A percentile compares a stretch with the other conserved stretches of the same genome.
These are phyloP conservation scores for Drosophila paranaensis DNA, from an alignment of 2,888 invertebrate genomes.

Conservation along the genomic window DNA sequence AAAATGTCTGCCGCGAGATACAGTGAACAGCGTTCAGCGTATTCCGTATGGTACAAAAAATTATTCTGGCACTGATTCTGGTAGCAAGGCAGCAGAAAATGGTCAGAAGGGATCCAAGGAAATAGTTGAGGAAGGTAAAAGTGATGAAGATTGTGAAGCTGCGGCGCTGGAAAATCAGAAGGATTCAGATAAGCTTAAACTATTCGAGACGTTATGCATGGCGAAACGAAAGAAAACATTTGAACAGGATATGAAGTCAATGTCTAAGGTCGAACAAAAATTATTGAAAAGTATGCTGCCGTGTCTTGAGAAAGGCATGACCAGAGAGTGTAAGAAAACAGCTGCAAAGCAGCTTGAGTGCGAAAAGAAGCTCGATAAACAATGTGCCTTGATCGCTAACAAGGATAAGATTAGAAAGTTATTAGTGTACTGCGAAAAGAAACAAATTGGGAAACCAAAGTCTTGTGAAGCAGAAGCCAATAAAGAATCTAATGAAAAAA, in stretches of 20 bases:
- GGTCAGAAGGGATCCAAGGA: too few relatives aligned
- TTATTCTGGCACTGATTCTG: not conserved
- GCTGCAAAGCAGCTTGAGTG: not conserved
- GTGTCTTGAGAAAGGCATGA: conserved; percentile 1
- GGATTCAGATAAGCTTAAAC: not conserved
- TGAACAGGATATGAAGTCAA: not conserved
- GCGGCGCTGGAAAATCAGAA: too few relatives aligned
- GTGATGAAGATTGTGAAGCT: not conserved
- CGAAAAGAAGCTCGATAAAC: not conserved
- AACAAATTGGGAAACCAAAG: not conserved
- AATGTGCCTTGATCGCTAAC: not conserved
- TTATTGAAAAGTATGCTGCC: not conserved
- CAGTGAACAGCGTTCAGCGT: not conserved
- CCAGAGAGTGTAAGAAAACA: not conserved
- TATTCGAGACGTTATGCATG: not conserved
- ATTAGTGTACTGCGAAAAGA: not conserved
- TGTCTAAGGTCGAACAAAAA: not conserved
- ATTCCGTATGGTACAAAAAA: not conserved
- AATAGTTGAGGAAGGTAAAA: not conserved
- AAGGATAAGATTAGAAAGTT: not conserved
- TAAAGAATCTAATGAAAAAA: not conserved
- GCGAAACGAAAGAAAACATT: not conserved
- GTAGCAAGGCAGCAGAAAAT: not conserved
- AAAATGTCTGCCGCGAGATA: not conserved
- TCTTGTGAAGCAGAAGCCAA: not conserved